phyloP scores from a whole-genome alignment of 2,797 vertebrate genomes.

The Xenentodon cancila region DNA sequence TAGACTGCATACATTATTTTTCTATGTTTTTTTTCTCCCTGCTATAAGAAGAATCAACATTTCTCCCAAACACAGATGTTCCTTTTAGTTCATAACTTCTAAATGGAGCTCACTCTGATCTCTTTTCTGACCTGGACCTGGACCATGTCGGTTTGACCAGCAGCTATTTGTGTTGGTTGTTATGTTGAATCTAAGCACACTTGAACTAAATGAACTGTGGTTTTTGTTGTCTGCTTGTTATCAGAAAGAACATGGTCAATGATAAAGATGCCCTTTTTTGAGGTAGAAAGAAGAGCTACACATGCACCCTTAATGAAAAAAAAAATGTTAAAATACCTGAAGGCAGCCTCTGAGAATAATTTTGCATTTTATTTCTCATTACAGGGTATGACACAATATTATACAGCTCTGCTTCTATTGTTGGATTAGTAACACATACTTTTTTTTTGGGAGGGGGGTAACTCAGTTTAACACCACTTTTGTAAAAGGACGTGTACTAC shows the following conservation, averaged over 20 bases:
- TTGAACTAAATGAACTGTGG: conserved; percentile 1
- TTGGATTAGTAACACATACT: too few relatives aligned
- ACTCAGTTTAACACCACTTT: too few relatives aligned
- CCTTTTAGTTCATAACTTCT: conserved; percentile 1
- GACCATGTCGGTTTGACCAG: neutral
- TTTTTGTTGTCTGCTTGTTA: neutral
- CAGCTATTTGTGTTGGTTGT: neutral
- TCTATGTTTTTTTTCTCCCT: neutral
- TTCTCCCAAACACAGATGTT: neutral
- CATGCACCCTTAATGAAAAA: too few relatives aligned
- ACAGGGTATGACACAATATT: too few relatives aligned
- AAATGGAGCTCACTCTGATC: neutral
- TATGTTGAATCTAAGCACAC: neutral
- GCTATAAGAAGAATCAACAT: neutral
- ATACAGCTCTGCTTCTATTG: too few relatives aligned
- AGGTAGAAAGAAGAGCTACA: too few relatives aligned
- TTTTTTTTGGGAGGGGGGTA: too few relatives aligned
- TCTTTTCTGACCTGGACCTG: neutral
- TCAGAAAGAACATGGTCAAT: neutral
- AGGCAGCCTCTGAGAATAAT: too few relatives aligned
- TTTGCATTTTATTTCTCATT: too few relatives aligned
- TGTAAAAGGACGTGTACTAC: too few relatives aligned
- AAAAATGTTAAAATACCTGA: too few relatives aligned
- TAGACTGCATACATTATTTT: conserved; percentile 3
- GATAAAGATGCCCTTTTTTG: too few relatives aligned